phyloP scores from a whole-genome alignment of 1,140 invertebrate species.

The Drosophila ambigua region DNA sequence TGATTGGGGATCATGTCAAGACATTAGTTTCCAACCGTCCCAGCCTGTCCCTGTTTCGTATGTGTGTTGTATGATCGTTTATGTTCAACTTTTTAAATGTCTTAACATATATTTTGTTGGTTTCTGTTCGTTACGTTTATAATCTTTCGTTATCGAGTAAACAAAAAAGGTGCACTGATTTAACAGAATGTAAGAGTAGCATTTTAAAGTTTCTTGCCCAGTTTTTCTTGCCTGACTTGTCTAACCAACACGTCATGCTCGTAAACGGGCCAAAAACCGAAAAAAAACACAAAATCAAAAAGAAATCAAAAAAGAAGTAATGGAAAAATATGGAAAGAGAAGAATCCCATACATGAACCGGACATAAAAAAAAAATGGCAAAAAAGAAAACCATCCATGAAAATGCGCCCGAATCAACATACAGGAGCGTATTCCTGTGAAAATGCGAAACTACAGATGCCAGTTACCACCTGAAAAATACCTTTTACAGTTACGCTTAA shows the following conservation, averaged over 20 bases:
- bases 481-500: constrained; percentile 59
- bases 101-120: constrained; percentile 17
- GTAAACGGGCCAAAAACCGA: constrained; percentile 76
- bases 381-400: constrained; percentile 25
- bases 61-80: constrained; percentile 50
- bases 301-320: constrained; percentile 23
- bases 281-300: constrained; percentile 38
- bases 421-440: constrained; percentile 8
- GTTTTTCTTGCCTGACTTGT: constrained; percentile 82
- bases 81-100: constrained; percentile 12
- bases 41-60: constrained; percentile 20
- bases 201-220: constrained; percentile 83
- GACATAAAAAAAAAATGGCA: constrained; percentile 29
- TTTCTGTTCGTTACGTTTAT: constrained; percentile 44
- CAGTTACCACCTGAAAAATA: constrained; percentile 42
- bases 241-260: constrained; percentile 72
- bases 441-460: constrained; percentile 66
- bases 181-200: constrained; percentile 84
- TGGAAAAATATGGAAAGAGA: constrained; percentile 56
- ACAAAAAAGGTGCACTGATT: constrained; percentile 83
- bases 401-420: constrained; percentile 50
- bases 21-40: constrained; percentile 6
- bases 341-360: constrained; percentile 43
- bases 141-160: constrained; percentile 59
- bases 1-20: constrained; percentile 28